Percentiles rank a stretch among this genome's conserved stretches.
Evolutionary conservation across 1,140 invertebrate genomes (phyloP).

Genomic region (Heliconius hewitsoni): DNA sequence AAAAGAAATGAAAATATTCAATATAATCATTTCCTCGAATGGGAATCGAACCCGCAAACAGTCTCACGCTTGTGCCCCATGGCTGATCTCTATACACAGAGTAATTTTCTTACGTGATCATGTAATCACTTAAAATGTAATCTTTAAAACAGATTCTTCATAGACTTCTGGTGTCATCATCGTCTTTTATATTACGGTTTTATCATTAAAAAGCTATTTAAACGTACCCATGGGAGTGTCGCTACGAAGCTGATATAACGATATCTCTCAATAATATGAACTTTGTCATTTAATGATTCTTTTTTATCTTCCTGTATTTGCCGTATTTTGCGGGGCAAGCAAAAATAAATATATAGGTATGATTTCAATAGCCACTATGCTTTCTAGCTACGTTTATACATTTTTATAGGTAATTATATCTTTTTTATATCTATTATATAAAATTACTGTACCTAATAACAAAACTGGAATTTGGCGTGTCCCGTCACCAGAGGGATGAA

Average conservation of each 20-base stretch:
- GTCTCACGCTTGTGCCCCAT: too few species aligned
- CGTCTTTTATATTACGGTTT: background rate
- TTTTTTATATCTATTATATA: too few species aligned
- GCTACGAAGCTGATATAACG: background rate
- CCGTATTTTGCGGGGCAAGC: background rate
- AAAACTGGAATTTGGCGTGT: too few species aligned
- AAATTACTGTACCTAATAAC: too few species aligned
- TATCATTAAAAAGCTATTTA: slow-evolving; percentile 12
- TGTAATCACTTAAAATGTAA: background rate
- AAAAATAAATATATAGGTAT: background rate
- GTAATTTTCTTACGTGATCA: background rate
- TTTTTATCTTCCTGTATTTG: background rate
- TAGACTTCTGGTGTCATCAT: background rate
- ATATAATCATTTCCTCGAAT: too few species aligned
- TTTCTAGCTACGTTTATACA: too few species aligned
- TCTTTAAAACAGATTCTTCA: background rate
- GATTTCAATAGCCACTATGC: background rate
- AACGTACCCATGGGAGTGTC: background rate
- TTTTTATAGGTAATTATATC: too few species aligned
- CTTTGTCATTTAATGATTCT: background rate
- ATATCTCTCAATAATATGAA: background rate
- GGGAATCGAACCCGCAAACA: too few species aligned
- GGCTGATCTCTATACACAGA: background rate
- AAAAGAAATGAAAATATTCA: too few species aligned
- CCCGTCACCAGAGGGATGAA: too few species aligned